Evolutionary conservation across 2,888 invertebrate species (phyloP), one percentile per base, ranked within the genome.

Genomic region (Ophonus ardosiacus): DNA sequence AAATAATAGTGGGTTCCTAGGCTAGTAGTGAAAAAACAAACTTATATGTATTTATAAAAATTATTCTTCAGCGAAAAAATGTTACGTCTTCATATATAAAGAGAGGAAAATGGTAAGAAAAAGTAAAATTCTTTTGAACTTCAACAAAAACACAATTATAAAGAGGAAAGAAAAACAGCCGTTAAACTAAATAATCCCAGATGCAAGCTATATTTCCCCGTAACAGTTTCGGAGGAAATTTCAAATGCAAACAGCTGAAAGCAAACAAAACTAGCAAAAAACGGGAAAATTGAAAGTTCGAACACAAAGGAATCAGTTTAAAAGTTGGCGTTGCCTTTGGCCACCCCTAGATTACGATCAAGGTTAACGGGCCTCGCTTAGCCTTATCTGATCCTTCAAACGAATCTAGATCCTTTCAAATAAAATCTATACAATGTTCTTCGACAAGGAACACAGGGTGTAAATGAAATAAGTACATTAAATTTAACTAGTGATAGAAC

Each of bases 81-180:
- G 3, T 31, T 31, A 31, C 3, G 31, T 31, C 31, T 31, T 1
- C 31, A 0, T 31, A 31, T 31, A 31, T 31, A 63, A 63, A 63
- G 7, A 63, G 24, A 18, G 21, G 8, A 61, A 61, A 61, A 21
- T 61, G 21, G 24, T 15, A 59, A 59, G 59, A 10, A 51, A 63
- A 68, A 68, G 68, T 71, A 71, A 43, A 71, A 71, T 40, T 71
- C 17, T 71, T 65, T 38, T 15, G 21, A 78, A 65, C 78, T 63
- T 63, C 84, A 84, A 84, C 84, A 71, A 84, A 56, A 84, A 84
- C 84, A 78, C 84, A 63, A 84, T 84, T 84, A 84, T 59, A 61
- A 84, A 78, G 78, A 43, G 40, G 74, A 84, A 84, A 84, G 84
- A 65, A 76, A 59, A 84, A 78, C 84, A 78, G 17, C 40, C 56